Conservation (phyloP, 2,113 vertebrate species). For the Chaetura pelagica region DNA sequence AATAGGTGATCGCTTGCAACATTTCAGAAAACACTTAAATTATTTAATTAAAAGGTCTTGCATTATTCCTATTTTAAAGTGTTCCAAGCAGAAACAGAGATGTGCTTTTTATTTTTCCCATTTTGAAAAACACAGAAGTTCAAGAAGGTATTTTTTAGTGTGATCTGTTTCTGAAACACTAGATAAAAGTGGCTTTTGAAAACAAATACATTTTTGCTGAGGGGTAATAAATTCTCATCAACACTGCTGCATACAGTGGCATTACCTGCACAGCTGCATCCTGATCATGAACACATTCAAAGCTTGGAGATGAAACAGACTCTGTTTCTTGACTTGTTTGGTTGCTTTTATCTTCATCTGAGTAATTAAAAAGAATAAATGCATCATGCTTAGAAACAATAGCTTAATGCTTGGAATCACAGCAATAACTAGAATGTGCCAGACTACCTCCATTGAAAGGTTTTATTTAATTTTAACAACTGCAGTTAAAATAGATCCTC, state of each 20-base stretch:
- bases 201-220: neutral
- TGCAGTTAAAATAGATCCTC: neutral
- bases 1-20: neutral
- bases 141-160: neutral
- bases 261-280: slow-evolving; percentile 51
- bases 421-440: neutral
- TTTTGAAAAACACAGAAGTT: neutral
- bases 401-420: neutral
- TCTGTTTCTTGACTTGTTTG: slow-evolving; percentile 5
- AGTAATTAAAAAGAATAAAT: neutral
- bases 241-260: neutral
- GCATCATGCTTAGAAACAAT: neutral
- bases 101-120: neutral
- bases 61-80: neutral
- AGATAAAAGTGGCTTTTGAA: neutral
- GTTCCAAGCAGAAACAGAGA: neutral
- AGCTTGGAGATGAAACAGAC: neutral
- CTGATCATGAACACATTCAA: neutral
- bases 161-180: neutral
- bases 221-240: neutral
- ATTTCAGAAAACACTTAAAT: neutral
- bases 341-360: slow-evolving; percentile 29
- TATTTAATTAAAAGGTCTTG: neutral
- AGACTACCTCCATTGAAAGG: neutral
- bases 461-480: neutral